Conservation (phyloP, 2,888 invertebrate species). For the Trachelus iudaicus region DNA sequence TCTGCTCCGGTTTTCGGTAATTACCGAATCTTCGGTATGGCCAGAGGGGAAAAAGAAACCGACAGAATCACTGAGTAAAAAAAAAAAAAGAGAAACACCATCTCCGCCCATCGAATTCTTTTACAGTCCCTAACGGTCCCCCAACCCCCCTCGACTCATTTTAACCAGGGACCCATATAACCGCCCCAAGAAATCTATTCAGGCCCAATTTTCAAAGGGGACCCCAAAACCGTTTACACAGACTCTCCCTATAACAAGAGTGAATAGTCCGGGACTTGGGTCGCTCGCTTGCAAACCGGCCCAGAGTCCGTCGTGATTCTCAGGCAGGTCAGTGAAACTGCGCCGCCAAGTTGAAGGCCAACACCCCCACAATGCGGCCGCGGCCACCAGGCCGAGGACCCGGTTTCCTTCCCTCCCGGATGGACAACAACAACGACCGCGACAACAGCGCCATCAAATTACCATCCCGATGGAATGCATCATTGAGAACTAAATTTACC, state of each 20-base stretch:
- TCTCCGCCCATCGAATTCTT: slow-evolving; percentile 18
- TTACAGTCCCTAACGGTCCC: slow-evolving; percentile 1
- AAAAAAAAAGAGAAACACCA: neutral
- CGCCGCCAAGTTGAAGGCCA: slow-evolving; percentile 67
- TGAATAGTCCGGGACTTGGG: slow-evolving; percentile 33
- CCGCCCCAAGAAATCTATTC: neutral
- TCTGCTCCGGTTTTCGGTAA: slow-evolving; percentile 31
- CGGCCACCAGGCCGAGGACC: slow-evolving; percentile 52
- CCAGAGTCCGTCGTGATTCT: slow-evolving; percentile 53
- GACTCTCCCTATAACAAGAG: slow-evolving; percentile 3
- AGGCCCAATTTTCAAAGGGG: neutral
- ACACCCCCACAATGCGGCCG: slow-evolving; percentile 66
- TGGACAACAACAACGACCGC: neutral
- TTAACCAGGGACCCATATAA: neutral
- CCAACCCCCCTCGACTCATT: neutral
- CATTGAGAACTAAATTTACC: neutral
- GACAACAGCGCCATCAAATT: neutral
- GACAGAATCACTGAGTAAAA: neutral
- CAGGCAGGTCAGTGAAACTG: slow-evolving; percentile 67
- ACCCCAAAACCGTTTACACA: neutral
- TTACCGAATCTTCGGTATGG: slow-evolving; percentile 16
- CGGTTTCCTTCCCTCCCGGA: slow-evolving; percentile 15
- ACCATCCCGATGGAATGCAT: neutral
- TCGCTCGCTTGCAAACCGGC: slow-evolving; percentile 31
- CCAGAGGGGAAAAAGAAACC: neutral